Base-by-base conservation (phyloP, 2,113 vertebrate species). In the Empidonax traillii region DNA sequence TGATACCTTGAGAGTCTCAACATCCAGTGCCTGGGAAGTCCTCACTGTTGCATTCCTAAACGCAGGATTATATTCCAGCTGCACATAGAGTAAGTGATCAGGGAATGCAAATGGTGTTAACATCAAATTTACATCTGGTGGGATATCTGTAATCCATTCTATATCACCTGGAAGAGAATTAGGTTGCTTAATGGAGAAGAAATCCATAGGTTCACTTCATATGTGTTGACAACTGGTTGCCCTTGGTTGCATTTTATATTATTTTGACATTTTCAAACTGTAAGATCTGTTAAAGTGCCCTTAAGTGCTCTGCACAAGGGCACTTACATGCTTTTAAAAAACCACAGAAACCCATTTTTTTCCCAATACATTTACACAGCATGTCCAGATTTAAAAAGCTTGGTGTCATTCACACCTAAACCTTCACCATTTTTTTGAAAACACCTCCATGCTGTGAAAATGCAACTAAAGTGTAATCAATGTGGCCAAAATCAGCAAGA, bases 111-210 rank as follows among this genome's bases (percentile, higher is more conserved):
- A 20, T 2, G 10, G 39, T 75, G 3, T 21, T 84, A 97, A 89
- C 31, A 2, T 9, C 75, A 96, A 59, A 9, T 35, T 19, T 35
- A 77, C 93, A 14, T 93, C 28, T 31, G 72, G 9, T 59, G 96
- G 95, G 47, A 96, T 87, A 67, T 47, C 62, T 83, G 49, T 95
- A 87, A 97, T 97, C 94, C 52, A 24, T 92, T 96, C 93, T 80
- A 96, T 94, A 44, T 80, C 94, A 83, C 96, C 97, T 97, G 77
- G 18, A 82, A 89, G 31, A 73, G 46, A 90, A 66, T 76, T 12
- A 73, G 23, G 52, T 37, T 53, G 14, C 18, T 69, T 71, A 35
- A 35, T 30, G 10, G 28, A 55, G 77, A 89, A 89, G 3, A 72
- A 89, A 89, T 44, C 30, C 39, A 55, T 2, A 15, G 15, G 13